Evolutionary conservation across 2,797 vertebrate genomes (phyloP), one percentile per base, ranked within the genome.

Genomic region (Propithecus deckenii): DNA sequence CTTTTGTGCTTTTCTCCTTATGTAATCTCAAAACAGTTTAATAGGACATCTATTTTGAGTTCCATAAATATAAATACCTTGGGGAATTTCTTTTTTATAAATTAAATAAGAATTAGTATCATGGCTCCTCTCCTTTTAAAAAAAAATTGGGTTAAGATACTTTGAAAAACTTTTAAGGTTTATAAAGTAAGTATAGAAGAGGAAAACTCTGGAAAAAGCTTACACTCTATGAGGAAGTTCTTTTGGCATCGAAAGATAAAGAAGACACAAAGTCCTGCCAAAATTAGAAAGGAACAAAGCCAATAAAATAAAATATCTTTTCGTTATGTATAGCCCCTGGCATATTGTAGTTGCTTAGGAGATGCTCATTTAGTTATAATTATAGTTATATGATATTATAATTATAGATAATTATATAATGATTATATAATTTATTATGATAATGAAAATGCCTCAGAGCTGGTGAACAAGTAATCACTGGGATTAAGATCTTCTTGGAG

Each of bases 361-460:
- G 72, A 96, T 97, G 76, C 97, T 97, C 96, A 94, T 97, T 94
- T 96, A 88, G 96, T 94, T 97, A 92, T 94, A 97, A 96, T 98
- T 98, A 97, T 85, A 96, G 94, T 91, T 96, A 74, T 87, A 86
- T 91, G 90, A 97, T 97, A 94, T 92, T 94, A 95, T 97, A 97
- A 97, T 98, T 98, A 97, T 91, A 93, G 95, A 93, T 98, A 97
- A 97, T 43, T 43, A 85, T 97, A 87, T 97, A 94, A 97, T 87
- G 95, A 97, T 96, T 95, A 94, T 96, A 92, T 95, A 97, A 98
- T 95, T 98, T 97, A 95, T 97, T 97, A 97, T 93, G 91, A 93
- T 96, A 96, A 98, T 95, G 91, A 96, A 96, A 97, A 97, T 97
- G 97, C 89, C 95, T 96, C 50, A 69, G 85, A 97, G 96, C 78